These are phyloP conservation scores for Poeciliopsis paucimaculata DNA, from an alignment of 2,797 vertebrate genomes.

Conservation along the genomic window DNA sequence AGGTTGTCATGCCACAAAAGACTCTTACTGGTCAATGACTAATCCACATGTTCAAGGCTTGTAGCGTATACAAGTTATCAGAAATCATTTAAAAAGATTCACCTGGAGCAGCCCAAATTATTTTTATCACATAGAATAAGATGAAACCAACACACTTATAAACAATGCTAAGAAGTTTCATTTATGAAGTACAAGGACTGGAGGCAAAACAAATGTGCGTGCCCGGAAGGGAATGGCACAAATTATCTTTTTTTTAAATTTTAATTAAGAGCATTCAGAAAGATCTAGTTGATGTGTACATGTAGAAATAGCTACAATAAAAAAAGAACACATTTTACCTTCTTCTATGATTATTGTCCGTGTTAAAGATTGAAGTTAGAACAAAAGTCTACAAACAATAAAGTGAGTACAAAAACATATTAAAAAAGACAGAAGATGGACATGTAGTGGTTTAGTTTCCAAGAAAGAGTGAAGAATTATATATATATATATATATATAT, in stretches of 20 bases:
- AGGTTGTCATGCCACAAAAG: background rate
- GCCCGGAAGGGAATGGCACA: background rate
- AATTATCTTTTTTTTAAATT: no score
- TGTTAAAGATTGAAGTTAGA: background rate
- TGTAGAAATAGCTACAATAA: background rate
- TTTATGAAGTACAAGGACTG: background rate
- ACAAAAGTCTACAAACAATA: background rate
- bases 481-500: no score
- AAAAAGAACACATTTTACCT: background rate
- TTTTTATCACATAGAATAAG: background rate
- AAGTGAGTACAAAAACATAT: background rate
- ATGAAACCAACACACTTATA: background rate
- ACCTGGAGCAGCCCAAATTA: background rate
- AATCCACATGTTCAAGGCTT: background rate
- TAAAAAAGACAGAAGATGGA: background rate
- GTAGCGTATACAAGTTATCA: background rate
- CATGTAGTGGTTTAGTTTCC: constrained; percentile 1
- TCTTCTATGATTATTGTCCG: background rate
- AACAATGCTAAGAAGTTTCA: background rate
- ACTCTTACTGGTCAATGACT: background rate
- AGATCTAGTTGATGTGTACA: background rate
- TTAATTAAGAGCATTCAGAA: background rate
- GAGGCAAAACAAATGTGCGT: background rate
- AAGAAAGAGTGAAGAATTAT: background rate
- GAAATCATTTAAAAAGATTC: background rate